Evolutionary conservation across 92 coral and sea anemone genomes (phyloP), one percentile per base, ranked within the genome.

Genomic region (Micromussa lordhowensis): DNA sequence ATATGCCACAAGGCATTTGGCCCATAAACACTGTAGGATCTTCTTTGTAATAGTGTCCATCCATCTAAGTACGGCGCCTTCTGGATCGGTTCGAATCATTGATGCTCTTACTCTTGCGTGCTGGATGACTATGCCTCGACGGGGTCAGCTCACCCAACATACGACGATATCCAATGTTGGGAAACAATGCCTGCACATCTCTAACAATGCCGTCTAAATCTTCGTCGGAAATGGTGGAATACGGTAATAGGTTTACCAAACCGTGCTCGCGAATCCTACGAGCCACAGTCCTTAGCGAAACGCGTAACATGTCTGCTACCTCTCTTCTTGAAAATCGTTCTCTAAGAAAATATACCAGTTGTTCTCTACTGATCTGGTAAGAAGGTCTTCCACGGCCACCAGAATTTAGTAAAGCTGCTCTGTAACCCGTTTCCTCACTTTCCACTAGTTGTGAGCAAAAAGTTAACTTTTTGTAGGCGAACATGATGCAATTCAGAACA

Each of bases 1-100:
- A 89, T 83, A 78, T 89, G 92, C 88, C 92, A 89, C 75, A 89
- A 78, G 30, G 88, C 92, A 35, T 69, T 74, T n/a, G 92, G 88
- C 35, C 36, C 88, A 24, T 78, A 54, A 32, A 88, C 88, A 68
- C 72, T 83, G 40, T 89, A 89, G 35, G 75, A 70, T 89, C 81
- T 29, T 40, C 88, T 69, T 21, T 84, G 84, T 53, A n/a, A 84
- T 79, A 68, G 81, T 48, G 66, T 49, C 71, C 80, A 83, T 84
- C 92, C 92, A 89, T 77, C 92, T 89, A 44, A 77, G 70, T 36
- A 79, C 92, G 24, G 75, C 70, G 29, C 90, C 85, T 40, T 48
- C 31, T 34, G 90, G 90, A 69, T 79, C 90, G 12, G 75, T 82
- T 55, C 90, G 85, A 38, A 78, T 71, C 90, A 87, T 78, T 16